Evolutionary conservation across 2,113 vertebrate genomes (phyloP), one percentile per base, ranked within the genome.

Genomic region (Anoplopoma fimbria): DNA sequence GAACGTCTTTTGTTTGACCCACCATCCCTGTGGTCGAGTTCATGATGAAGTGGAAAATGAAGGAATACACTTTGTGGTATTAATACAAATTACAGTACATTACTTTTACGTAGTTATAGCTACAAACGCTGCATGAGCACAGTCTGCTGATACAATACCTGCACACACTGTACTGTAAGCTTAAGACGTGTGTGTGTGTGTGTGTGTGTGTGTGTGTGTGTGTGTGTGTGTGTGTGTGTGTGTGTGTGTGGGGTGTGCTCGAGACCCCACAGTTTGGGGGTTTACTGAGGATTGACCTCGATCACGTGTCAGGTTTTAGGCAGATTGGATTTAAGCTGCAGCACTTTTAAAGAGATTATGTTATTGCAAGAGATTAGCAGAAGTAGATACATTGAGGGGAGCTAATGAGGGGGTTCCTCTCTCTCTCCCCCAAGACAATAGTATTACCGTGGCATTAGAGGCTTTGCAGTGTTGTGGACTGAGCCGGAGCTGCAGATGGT

Each of bases 271-370:
- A 88, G 78, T 90, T 87, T 86, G 71, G 77, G 77, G 83, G 78
- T 88, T 90, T 90, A 84, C 85, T 75, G 19, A 49, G 87, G 93
- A 94, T 89, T 95, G 94, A 92, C 93, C 92, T 87, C 87, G 80
- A 93, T 94, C 93, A 92, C 85, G 89, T 91, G 93, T 91, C 89
- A 87, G 88, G 88, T 94, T 94, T 93, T 90, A 90, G 88, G 89
- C 91, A 94, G 94, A 95, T 93, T 94, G 91, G 91, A 90, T 58
- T 92, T 94, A 95, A 93, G 87, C 89, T 93, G 88, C 89, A 92
- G 84, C 90, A 94, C 90, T 90, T 94, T 93, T 94, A 93, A 94
- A 92, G 88, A 93, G 94, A 96, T 95, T 93, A 95, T 87, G 86
- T 89, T 93, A 93, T 94, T 95, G 91, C 92, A 91, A 87, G 88